Conservation (phyloP, 2,797 vertebrate species). For the Odontamblyopus rebecca region DNA sequence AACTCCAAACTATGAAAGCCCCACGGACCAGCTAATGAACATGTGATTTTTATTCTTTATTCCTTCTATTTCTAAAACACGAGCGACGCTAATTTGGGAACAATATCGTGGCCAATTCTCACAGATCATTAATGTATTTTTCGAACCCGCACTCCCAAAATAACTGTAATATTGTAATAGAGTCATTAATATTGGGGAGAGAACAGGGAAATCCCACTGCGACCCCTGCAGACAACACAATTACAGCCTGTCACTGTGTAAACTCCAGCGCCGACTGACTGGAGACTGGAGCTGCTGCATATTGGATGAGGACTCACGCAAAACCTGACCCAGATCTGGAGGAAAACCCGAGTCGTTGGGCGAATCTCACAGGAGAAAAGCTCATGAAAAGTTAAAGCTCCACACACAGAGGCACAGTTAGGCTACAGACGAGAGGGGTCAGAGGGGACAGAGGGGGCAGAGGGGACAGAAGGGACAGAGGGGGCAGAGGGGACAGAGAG, state of each 20-base stretch:
- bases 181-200: neutral
- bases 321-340: constrained; percentile 61
- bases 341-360: constrained; percentile 14
- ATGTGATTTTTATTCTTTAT: neutral
- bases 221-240: constrained; percentile 26
- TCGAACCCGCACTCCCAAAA: neutral
- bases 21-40: neutral
- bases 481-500: too few relatives aligned
- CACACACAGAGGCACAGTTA: neutral
- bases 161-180: neutral
- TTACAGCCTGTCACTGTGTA: constrained; percentile 21
- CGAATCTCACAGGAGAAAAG: constrained; percentile 4
- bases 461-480: too few relatives aligned
- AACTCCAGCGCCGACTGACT: constrained; percentile 16
- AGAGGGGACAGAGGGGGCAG: too few relatives aligned
- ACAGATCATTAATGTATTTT: constrained; percentile 8
- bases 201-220: constrained; percentile 13
- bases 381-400: constrained; percentile 17
- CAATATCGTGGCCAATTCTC: neutral
- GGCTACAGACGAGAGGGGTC: too few relatives aligned
- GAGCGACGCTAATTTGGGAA: neutral
- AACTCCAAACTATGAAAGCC: neutral
- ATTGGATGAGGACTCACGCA: constrained; percentile 60
- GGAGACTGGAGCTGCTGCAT: constrained; percentile 51
- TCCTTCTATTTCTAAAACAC: neutral